A percentile compares a stretch with the other conserved stretches of the same genome.
Evolutionary conservation across 1,140 invertebrate species (phyloP).

Genomic region (Hestina assimilis): DNA sequence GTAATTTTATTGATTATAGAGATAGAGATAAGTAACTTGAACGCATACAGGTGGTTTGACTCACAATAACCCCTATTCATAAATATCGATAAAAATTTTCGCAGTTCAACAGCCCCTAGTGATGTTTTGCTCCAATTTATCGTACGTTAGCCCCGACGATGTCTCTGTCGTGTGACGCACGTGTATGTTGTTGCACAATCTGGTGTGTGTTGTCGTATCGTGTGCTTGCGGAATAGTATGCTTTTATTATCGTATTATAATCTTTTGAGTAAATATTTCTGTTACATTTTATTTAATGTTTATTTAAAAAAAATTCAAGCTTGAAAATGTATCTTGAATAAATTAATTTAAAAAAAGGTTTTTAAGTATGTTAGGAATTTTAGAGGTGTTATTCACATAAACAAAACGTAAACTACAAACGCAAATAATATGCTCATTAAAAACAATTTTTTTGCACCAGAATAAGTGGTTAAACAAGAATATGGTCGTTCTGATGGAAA

Average conservation of each 20-base stretch:
- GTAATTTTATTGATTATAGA: neutral
- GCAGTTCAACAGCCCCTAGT: slow-evolving; percentile 34
- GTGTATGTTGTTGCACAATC: slow-evolving; percentile 22
- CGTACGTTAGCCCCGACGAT: slow-evolving; percentile 37
- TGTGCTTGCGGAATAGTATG: slow-evolving; percentile 20
- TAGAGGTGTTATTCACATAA: no score
- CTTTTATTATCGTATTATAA: slow-evolving; percentile 8
- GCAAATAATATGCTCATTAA: no score
- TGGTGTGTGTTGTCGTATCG: slow-evolving; percentile 20
- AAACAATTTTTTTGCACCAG: no score
- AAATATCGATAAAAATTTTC: slow-evolving; percentile 29
- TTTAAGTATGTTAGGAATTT: no score
- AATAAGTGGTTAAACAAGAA: no score
- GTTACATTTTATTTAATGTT: neutral
- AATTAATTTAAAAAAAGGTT: no score
- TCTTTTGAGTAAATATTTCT: neutral
- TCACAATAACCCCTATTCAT: slow-evolving; percentile 36
- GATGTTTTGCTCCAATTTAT: slow-evolving; percentile 41
- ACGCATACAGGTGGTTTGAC: slow-evolving; percentile 34
- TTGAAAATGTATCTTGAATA: no score
- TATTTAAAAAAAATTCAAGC: no score
- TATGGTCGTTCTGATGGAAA: no score
- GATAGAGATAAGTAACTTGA: slow-evolving; percentile 6
- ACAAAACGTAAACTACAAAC: no score
- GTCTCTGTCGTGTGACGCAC: slow-evolving; percentile 28